Base-by-base conservation (phyloP, 92 coral and sea anemone species). In the Metridium senile region DNA sequence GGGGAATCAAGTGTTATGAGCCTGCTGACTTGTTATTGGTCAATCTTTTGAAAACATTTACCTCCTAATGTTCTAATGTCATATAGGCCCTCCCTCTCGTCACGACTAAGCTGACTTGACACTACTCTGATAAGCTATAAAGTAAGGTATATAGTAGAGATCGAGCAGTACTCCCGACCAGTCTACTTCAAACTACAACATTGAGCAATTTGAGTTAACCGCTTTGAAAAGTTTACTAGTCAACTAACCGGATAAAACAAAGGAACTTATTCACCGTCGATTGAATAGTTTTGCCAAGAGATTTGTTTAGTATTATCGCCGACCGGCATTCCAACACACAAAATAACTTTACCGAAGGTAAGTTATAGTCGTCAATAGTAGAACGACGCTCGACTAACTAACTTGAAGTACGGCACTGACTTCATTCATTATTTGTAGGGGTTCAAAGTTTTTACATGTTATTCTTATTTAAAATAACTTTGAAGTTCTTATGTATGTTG, bases 21-120 rank as follows among this genome's bases (percentile, higher is more conserved):
- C 69, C 74, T 51, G 57, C 23, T 80, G 80, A 51, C 63, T 76
- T 75, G 62, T 88, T 81, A 96, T 96, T 96, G 97, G 99, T 75
- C 32, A 61, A 69, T 68, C 73, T 71, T 78, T 82, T 74, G 85
- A 75, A 82, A 85, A 80, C 95, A 76, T 87, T 68, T 89, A 86
- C 93, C 98, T 82, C 97, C 89, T 84, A 87, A 85, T 91, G 97
- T 80, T 82, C 70, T 70, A 83, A 93, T 93, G 98, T 93, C 98
- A 93, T 70, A 63, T 33, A 72, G 93, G 30, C 87, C 99, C 99
- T 81, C 99, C 99, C 85, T 74, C 89, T 46, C 57, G 84, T 69
- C 84, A 79, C 84, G 84, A 71, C 73, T 64, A n/a, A 29, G 57
- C 31, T 29, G 57, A 73, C 57, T 27, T 73, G 78, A 73, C 78